Conservation (phyloP, 1,140 invertebrate species). For the Cardiocondyla obscurior region DNA sequence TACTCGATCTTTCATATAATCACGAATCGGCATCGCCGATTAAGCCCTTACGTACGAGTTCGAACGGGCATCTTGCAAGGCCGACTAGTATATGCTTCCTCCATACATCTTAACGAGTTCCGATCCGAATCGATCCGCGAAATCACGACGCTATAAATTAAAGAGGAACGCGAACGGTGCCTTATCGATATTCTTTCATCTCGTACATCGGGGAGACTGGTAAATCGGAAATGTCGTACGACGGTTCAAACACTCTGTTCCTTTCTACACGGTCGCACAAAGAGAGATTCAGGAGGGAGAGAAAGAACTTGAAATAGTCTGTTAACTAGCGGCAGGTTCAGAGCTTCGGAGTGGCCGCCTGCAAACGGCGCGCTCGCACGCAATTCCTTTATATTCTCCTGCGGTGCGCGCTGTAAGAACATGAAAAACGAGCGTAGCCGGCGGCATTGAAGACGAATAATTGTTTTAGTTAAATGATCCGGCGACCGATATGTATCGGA, state of each 20-base stretch:
- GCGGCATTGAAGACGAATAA: slow-evolving; percentile 27
- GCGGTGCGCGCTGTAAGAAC: background rate
- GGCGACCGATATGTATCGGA: slow-evolving; percentile 9
- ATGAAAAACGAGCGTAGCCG: slow-evolving; percentile 37
- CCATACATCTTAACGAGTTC: slow-evolving; percentile 22
- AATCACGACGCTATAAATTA: slow-evolving; percentile 64
- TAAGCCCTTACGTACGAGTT: background rate
- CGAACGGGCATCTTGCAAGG: slow-evolving; percentile 31
- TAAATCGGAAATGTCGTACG: slow-evolving; percentile 36
- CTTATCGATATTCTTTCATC: slow-evolving; percentile 57
- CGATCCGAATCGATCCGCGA: slow-evolving; percentile 55
- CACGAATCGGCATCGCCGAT: slow-evolving; percentile 33
- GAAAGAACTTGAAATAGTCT: slow-evolving; percentile 40
- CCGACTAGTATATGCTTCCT: background rate
- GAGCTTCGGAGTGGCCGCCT: slow-evolving; percentile 13
- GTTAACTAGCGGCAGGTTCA: background rate
- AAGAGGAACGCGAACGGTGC: slow-evolving; percentile 45
- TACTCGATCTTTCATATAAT: slow-evolving; percentile 34
- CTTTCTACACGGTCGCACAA: background rate
- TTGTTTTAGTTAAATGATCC: slow-evolving; percentile 24
- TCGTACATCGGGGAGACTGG: background rate
- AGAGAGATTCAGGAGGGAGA: background rate
- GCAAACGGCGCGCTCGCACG: slow-evolving; percentile 63
- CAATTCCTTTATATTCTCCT: slow-evolving; percentile 29
- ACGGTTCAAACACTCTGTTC: background rate